phyloP scores from a whole-genome alignment of 92 coral and sea anemone genomes.

The Epizoanthus illoricatus region DNA sequence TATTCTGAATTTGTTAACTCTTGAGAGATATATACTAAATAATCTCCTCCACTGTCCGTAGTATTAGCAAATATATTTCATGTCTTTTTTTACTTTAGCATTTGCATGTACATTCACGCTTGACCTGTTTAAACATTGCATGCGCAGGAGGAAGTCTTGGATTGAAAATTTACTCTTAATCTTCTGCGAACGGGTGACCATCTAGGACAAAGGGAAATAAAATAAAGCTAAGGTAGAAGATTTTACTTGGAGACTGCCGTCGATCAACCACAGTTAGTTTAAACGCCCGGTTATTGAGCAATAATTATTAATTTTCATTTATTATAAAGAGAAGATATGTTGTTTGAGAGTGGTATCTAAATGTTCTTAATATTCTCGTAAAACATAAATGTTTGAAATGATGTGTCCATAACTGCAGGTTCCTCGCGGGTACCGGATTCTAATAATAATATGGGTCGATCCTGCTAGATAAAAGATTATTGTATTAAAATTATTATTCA shows the following conservation, averaged over 20 bases:
- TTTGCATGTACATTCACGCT: not conserved
- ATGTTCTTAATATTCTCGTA: not conserved
- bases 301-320: not conserved
- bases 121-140: not conserved
- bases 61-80: not conserved
- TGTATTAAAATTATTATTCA: no score
- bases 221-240: not conserved
- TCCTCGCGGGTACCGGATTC: constrained; percentile 2
- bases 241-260: not conserved
- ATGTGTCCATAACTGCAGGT: constrained; percentile 2
- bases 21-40: not conserved
- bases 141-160: not conserved
- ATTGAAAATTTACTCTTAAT: not conserved
- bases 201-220: not conserved
- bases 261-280: not conserved
- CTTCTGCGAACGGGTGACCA: not conserved
- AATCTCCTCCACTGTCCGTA: not conserved
- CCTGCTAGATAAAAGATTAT: no score
- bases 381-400: not conserved
- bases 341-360: not conserved
- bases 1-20: not conserved
- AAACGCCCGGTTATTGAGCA: not conserved
- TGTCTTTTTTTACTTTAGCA: not conserved
- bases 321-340: not conserved
- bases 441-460: no score